Evolutionary conservation across 2,888 invertebrate genomes (phyloP), one percentile per base, ranked within the genome.

Genomic region (Sarcophaga variegata): DNA sequence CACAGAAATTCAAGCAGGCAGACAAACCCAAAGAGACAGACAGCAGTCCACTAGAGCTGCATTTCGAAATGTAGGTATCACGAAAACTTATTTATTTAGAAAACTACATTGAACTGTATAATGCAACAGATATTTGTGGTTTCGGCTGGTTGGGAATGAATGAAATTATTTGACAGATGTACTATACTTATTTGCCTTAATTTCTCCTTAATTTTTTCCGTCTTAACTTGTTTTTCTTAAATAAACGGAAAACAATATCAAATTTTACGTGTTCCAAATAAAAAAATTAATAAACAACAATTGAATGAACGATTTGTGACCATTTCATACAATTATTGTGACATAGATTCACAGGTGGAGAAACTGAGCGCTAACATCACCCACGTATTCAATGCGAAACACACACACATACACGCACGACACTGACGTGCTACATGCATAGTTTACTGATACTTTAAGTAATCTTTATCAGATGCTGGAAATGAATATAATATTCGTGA

Each of bases 111-210:
- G 67, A 74, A 62, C 10, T 81, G 67, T 80, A 3, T 17, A 45
- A 67, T 64, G 27, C 25, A 64, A 64, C 25, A 64, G 47, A 25
- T 81, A 49, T 74, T 54, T 74, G 81, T 20, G 81, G 81, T 81
- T 81, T 37, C 62, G 11, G 20, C 49, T 59, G 20, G 37, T 69
- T 81, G 60, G 25, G 25, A 74, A 81, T 66, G 64, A 45, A 70
- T n/a, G 59, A 25, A 25, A 67, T 45, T 25, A 74, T 60, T 81
- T 80, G 64, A 72, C 80, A 72, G 71, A 71, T 72, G 66, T n/a
- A 47, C 25, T 54, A 37, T 10, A 37, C 37, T 10, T 37, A 37
- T 37, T 37, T 37, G 37, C 8, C 8, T 25, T 69, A 60, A 69
- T 60, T n/a, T 60, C 27, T 27, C 17, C 5, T 54, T 17, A 0